Evolutionary conservation across 2,113 vertebrate species (phyloP).

Genomic region (Bolborhynchus lineola): DNA sequence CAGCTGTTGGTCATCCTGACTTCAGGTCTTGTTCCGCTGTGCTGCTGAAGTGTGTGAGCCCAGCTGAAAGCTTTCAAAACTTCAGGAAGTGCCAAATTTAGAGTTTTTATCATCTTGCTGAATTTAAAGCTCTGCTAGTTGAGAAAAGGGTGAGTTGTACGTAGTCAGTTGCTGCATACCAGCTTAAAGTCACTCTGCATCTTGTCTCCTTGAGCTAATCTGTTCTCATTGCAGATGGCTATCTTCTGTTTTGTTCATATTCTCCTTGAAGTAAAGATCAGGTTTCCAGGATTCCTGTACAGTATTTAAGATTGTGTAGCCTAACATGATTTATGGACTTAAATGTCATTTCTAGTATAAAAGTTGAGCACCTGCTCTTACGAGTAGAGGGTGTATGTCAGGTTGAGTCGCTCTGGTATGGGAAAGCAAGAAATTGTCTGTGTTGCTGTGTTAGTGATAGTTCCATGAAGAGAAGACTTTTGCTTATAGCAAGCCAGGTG

Average conservation of each 20-base stretch:
- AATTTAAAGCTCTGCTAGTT: background rate
- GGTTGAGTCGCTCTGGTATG: background rate
- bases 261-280: background rate
- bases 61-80: background rate
- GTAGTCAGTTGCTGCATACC: background rate
- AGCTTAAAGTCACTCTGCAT: background rate
- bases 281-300: background rate
- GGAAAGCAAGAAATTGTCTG: background rate
- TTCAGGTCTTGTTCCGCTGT: background rate
- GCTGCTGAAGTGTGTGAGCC: background rate
- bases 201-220: background rate
- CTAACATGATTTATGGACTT: background rate
- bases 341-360: background rate
- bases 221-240: background rate
- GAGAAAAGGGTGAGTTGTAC: background rate
- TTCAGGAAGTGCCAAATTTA: background rate
- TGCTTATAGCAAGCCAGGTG: background rate
- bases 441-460: fast-evolving
- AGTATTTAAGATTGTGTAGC: background rate
- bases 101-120: background rate
- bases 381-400: background rate
- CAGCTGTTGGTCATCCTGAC: background rate
- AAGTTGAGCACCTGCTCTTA: background rate
- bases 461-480: background rate
- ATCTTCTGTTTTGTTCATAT: background rate